A percentile compares a stretch with the other conserved stretches of the same genome.
phyloP scores from a whole-genome alignment of 2,113 vertebrate genomes.

The Cacatua alba region DNA sequence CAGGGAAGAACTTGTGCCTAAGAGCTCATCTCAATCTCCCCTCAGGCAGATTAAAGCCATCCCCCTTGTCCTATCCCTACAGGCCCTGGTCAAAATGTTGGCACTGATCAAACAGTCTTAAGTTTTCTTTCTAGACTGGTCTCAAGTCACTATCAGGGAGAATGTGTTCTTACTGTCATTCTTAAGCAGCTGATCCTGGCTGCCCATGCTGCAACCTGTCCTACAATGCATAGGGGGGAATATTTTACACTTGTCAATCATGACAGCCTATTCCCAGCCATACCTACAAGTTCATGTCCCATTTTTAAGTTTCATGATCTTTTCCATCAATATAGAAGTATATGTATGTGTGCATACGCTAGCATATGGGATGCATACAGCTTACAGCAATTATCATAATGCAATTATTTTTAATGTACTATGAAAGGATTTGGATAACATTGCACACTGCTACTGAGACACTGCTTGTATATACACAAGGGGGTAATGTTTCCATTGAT shows the following conservation, averaged over 20 bases:
- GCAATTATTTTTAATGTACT: background rate
- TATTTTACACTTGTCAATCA: background rate
- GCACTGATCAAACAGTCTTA: background rate
- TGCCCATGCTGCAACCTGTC: background rate
- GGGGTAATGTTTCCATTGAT: background rate
- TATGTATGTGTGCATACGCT: rapidly evolving
- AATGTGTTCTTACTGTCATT: background rate
- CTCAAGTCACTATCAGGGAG: background rate
- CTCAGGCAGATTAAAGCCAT: background rate
- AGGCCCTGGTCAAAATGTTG: background rate
- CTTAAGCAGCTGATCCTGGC: background rate
- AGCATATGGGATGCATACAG: background rate
- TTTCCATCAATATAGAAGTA: background rate
- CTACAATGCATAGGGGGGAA: background rate
- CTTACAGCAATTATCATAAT: background rate
- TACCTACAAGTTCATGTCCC: background rate
- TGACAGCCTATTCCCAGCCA: background rate
- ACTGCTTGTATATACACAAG: background rate
- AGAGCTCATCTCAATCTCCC: background rate
- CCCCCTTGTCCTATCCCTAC: background rate
- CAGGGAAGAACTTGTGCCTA: background rate
- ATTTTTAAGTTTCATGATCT: background rate
- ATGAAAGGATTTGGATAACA: background rate
- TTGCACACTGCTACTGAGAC: background rate
- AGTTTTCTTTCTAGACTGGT: background rate